Conservation (phyloP, 2,888 invertebrate species). For the Scrobipalpa atriplicella region DNA sequence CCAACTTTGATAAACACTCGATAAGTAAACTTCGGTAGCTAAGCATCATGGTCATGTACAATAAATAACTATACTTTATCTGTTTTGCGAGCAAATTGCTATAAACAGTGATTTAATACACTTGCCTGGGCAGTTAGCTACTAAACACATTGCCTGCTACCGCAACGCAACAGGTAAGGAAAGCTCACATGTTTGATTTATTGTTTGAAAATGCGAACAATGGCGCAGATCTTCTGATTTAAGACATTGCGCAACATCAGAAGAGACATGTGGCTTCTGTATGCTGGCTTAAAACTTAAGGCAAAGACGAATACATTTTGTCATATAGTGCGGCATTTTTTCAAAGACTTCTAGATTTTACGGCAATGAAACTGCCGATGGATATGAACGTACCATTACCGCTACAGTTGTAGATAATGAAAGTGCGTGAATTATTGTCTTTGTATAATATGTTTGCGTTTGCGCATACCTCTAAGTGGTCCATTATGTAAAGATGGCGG, state of each 20-base stretch:
- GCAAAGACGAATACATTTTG: neutral
- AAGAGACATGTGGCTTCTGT: constrained; percentile 41
- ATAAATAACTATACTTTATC: neutral
- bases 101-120: constrained; percentile 16
- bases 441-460: constrained; percentile 35
- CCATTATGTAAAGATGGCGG: constrained; percentile 58
- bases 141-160: constrained; percentile 13
- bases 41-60: neutral
- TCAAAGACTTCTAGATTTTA: no score
- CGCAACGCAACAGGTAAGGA: constrained; percentile 15
- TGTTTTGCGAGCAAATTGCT: neutral
- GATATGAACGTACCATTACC: no score
- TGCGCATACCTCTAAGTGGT: constrained; percentile 37
- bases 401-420: no score
- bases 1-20: neutral
- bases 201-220: constrained; percentile 44
- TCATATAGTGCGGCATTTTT: neutral
- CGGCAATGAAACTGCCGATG: no score
- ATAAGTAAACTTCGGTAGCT: neutral
- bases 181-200: constrained; percentile 36
- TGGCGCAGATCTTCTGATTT: constrained; percentile 49
- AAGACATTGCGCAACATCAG: constrained; percentile 47
- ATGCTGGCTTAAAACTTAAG: neutral
- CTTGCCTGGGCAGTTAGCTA: neutral
- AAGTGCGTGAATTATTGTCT: constrained; percentile 37